Evolutionary conservation across 2,888 invertebrate species (phyloP).

Genomic region (Patella pellucida): DNA sequence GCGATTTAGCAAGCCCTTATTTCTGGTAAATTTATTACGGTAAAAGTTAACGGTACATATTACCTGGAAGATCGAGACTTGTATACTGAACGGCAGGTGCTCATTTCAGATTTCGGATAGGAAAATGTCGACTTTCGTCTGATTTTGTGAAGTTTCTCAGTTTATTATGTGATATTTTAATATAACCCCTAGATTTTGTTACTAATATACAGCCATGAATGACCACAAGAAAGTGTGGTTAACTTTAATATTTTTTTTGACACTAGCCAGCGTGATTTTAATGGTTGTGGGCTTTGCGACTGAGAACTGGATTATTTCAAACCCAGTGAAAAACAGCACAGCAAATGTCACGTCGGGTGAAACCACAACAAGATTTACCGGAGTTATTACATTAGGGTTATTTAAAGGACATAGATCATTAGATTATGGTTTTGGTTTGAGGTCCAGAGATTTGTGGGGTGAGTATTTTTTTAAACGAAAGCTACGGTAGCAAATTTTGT

Average conservation of each 20-base stretch:
- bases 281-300: slow-evolving; percentile 87
- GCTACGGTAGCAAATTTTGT: too few species aligned
- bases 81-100: neutral
- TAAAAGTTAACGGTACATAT: neutral
- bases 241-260: slow-evolving; percentile 85
- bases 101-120: neutral
- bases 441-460: slow-evolving; percentile 79
- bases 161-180: too few species aligned
- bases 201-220: slow-evolving; percentile 73
- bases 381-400: slow-evolving; percentile 80
- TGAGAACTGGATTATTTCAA: slow-evolving; percentile 85
- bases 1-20: too few species aligned
- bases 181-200: too few species aligned
- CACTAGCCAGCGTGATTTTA: slow-evolving; percentile 83
- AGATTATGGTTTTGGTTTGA: slow-evolving; percentile 85
- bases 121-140: too few species aligned
- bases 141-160: too few species aligned
- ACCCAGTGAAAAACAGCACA: slow-evolving; percentile 75
- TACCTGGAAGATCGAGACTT: neutral
- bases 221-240: slow-evolving; percentile 84
- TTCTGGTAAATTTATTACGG: too few species aligned
- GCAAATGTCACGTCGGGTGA: slow-evolving; percentile 15
- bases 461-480: slow-evolving; percentile 68
- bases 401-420: slow-evolving; percentile 88
- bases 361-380: slow-evolving; percentile 36